A percentile compares a stretch with the other conserved stretches of the same genome.
phyloP scores from a whole-genome alignment of 2,888 invertebrate genomes.

The Andrena bucephala region DNA sequence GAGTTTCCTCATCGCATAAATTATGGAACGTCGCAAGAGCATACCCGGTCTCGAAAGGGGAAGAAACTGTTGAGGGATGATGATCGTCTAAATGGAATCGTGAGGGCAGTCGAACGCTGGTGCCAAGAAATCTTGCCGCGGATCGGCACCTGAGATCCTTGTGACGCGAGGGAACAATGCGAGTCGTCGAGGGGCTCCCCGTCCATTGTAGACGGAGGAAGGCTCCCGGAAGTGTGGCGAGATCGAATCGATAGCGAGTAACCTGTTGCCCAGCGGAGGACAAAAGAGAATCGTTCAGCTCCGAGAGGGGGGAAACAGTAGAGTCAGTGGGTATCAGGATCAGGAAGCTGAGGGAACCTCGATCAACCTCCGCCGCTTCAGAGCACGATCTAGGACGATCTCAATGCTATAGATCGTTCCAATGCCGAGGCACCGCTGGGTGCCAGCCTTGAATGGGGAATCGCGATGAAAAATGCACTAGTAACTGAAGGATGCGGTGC shows the following conservation, averaged over 20 bases:
- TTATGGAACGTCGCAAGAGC: too few relatives aligned
- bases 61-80: too few relatives aligned
- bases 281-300: slow-evolving; percentile 51
- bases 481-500: not conserved
- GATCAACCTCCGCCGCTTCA: slow-evolving; percentile 41
- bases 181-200: slow-evolving; percentile 7
- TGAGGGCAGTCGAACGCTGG: not conserved
- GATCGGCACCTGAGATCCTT: slow-evolving; percentile 16
- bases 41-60: too few relatives aligned
- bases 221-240: slow-evolving; percentile 61
- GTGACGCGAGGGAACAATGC: slow-evolving; percentile 45
- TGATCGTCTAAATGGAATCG: too few relatives aligned
- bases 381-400: slow-evolving; percentile 54
- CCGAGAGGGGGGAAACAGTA: slow-evolving; percentile 27
- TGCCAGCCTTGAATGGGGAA: slow-evolving; percentile 40
- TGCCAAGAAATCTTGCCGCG: not conserved
- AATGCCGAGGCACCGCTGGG: slow-evolving; percentile 36
- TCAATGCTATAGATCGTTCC: slow-evolving; percentile 45
- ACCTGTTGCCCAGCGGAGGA: slow-evolving; percentile 52
- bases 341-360: slow-evolving; percentile 48
- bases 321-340: slow-evolving; percentile 40
- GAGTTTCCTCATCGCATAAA: too few relatives aligned
- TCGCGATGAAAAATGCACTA: slow-evolving; percentile 35
- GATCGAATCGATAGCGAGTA: slow-evolving; percentile 61
- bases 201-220: slow-evolving; percentile 35